Conservation (phyloP, 1,140 invertebrate genomes). For the Drosophila elegans region DNA sequence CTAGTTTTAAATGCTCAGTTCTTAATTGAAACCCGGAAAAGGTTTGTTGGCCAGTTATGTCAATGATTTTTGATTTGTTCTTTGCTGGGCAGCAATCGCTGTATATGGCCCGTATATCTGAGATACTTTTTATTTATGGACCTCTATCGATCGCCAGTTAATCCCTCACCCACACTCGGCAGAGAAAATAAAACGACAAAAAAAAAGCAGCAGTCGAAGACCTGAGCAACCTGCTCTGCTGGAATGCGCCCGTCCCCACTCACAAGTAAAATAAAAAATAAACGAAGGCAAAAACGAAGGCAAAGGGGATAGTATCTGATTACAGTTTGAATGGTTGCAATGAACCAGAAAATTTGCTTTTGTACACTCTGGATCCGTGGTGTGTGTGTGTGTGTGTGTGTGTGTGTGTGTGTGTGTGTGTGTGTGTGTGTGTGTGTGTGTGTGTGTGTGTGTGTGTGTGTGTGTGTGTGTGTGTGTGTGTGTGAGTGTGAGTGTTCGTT, state of each 20-base stretch:
- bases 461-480: background rate
- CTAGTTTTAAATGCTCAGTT: too few species aligned
- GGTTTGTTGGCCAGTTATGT: background rate
- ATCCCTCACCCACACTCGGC: conserved; percentile 24
- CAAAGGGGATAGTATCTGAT: conserved; percentile 60
- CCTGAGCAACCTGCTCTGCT: conserved; percentile 32
- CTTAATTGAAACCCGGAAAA: too few species aligned
- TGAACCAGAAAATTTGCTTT: conserved; percentile 78
- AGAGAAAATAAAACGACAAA: background rate
- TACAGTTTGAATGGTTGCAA: conserved; percentile 79
- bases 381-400: conserved; percentile 1
- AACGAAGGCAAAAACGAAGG: conserved; percentile 3
- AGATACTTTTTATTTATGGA: conserved; percentile 21
- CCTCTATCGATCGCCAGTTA: conserved; percentile 27
- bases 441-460: conserved; percentile 3
- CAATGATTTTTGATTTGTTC: conserved; percentile 18
- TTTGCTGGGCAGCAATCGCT: background rate
- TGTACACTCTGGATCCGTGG: conserved; percentile 50
- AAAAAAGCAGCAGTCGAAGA: conserved; percentile 8
- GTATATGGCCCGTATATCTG: conserved; percentile 2
- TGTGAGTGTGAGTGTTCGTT: conserved; percentile 18
- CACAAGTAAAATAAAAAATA: conserved; percentile 6
- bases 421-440: conserved; percentile 6
- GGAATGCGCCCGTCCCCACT: conserved; percentile 37
- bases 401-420: conserved; percentile 6